These are phyloP conservation scores for Lobophora halterata DNA, from an alignment of 2,888 invertebrate genomes.

Conservation along the genomic window DNA sequence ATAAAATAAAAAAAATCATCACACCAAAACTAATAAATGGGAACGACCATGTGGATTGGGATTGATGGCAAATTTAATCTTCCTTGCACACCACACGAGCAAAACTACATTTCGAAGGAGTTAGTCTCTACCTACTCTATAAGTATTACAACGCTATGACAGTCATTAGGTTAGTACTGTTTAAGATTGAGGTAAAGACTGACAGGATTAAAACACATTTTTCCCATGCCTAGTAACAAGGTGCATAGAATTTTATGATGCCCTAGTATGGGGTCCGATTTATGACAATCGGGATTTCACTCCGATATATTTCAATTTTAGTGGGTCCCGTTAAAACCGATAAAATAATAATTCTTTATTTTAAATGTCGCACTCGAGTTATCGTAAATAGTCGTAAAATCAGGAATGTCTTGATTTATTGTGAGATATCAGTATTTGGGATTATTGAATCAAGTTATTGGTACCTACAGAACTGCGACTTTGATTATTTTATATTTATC, in stretches of 20 bases:
- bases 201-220: background rate
- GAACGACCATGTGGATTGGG: too few relatives aligned
- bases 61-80: too few relatives aligned
- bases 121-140: too few relatives aligned
- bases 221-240: conserved; percentile 21
- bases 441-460: too few relatives aligned
- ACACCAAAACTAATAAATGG: too few relatives aligned
- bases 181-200: background rate
- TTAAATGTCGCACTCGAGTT: conserved; percentile 31
- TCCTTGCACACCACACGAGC: too few relatives aligned
- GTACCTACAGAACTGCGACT: too few relatives aligned
- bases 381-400: conserved; percentile 27
- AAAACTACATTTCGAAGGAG: too few relatives aligned
- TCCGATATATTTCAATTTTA: conserved; percentile 42
- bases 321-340: conserved; percentile 39
- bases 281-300: conserved; percentile 45
- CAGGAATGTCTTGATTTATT: conserved; percentile 15
- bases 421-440: conserved; percentile 7
- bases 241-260: conserved; percentile 28
- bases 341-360: conserved; percentile 44
- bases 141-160: too few relatives aligned
- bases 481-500: too few relatives aligned
- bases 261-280: conserved; percentile 37
- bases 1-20: too few relatives aligned
- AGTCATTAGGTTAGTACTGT: too few relatives aligned